Conservation (phyloP, 2,888 invertebrate genomes). For the Lordiphosa andalusiaca region DNA sequence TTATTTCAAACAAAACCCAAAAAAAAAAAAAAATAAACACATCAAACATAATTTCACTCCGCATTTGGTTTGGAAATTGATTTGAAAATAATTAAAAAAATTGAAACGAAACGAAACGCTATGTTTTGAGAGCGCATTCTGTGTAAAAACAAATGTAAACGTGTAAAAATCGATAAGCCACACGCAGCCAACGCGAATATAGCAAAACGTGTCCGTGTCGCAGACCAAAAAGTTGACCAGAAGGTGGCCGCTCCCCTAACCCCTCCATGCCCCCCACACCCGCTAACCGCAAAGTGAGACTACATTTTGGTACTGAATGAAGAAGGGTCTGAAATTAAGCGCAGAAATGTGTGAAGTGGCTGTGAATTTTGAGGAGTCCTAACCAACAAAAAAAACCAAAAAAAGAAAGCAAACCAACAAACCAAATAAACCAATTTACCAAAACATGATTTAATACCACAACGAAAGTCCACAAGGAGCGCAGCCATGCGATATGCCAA, state of each 20-base stretch:
- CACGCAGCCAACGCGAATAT: constrained; percentile 70
- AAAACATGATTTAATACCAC: constrained; percentile 5
- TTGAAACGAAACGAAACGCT: constrained; percentile 42
- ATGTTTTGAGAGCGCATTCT: constrained; percentile 64
- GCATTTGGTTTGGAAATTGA: constrained; percentile 4
- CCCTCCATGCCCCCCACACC: constrained; percentile 17
- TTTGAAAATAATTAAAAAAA: no score
- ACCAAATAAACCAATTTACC: constrained; percentile 15
- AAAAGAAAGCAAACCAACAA: background rate
- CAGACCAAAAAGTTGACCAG: constrained; percentile 55
- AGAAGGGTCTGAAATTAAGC: constrained; percentile 41
- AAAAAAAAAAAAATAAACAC: constrained; percentile 33
- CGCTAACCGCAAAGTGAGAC: constrained; percentile 33
- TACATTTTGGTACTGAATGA: constrained; percentile 34
- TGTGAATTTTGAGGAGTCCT: constrained; percentile 69
- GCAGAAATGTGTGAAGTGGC: constrained; percentile 70
- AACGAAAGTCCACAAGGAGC: constrained; percentile 5
- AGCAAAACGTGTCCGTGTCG: constrained; percentile 56
- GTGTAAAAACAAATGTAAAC: constrained; percentile 55
- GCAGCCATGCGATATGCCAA: constrained; percentile 53
- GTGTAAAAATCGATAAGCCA: constrained; percentile 74
- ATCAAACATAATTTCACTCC: constrained; percentile 31
- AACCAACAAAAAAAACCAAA: constrained; percentile 29
- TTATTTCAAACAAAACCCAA: constrained; percentile 30
- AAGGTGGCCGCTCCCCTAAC: constrained; percentile 21